These are phyloP conservation scores for Champsocephalus gunnari DNA, from an alignment of 2,797 vertebrate genomes.

Conservation along the genomic window DNA sequence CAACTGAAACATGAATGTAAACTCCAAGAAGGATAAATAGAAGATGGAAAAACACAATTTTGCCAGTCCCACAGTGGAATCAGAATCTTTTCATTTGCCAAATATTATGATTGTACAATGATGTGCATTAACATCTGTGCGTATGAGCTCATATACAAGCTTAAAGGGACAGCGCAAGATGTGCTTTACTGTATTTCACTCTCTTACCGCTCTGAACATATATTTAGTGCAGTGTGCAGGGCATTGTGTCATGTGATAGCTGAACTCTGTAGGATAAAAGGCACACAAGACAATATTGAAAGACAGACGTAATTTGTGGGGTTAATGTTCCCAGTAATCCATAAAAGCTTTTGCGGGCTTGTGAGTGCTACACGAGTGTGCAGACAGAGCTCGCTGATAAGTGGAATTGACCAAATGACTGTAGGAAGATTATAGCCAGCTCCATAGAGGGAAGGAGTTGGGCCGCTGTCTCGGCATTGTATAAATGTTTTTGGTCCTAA, in stretches of 20 bases:
- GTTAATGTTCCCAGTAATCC: slow-evolving; percentile 27
- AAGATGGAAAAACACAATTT: slow-evolving; percentile 22
- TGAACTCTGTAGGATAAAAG: slow-evolving; percentile 9
- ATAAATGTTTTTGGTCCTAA: neutral
- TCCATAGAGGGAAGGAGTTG: neutral
- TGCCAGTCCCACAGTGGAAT: slow-evolving; percentile 18
- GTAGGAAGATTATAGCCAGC: slow-evolving; percentile 30
- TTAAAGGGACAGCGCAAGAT: slow-evolving; percentile 9
- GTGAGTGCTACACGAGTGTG: slow-evolving; percentile 18
- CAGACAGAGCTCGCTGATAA: slow-evolving; percentile 24
- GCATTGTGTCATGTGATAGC: neutral
- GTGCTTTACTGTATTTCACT: neutral
- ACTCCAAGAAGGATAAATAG: slow-evolving; percentile 34
- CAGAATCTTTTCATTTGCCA: slow-evolving; percentile 41
- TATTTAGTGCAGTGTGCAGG: slow-evolving; percentile 16
- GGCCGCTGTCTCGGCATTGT: slow-evolving; percentile 10
- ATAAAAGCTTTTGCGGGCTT: slow-evolving; percentile 32
- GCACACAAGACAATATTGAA: slow-evolving; percentile 10
- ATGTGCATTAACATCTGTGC: slow-evolving; percentile 21
- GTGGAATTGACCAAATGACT: slow-evolving; percentile 44
- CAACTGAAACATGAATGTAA: slow-evolving; percentile 41
- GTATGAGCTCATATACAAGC: slow-evolving; percentile 2
- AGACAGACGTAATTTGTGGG: slow-evolving; percentile 14
- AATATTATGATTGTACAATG: slow-evolving; percentile 33
- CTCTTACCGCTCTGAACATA: neutral